These are phyloP conservation scores for Rhynchonycteris naso DNA, from an alignment of 2,797 vertebrate species.

Conservation along the genomic window DNA sequence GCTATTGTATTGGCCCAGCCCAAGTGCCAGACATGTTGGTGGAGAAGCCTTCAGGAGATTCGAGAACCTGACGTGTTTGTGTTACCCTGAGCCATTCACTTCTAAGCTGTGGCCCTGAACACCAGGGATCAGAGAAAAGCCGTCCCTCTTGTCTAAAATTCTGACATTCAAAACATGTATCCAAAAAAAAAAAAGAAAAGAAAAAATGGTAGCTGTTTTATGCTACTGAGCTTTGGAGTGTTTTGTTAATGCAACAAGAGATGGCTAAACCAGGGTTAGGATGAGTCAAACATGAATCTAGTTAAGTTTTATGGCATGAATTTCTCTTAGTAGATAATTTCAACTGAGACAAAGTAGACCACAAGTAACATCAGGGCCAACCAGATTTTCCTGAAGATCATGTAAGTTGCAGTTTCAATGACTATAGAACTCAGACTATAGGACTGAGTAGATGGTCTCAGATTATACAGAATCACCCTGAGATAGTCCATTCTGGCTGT, in stretches of 20 bases:
- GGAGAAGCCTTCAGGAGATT: neutral
- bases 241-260: neutral
- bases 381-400: neutral
- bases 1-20: neutral
- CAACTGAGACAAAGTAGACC: neutral
- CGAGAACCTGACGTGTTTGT: neutral
- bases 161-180: neutral
- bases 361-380: neutral
- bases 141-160: neutral
- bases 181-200: neutral
- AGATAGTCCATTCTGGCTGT: neutral
- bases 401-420: neutral
- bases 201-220: conserved; percentile 1
- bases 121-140: neutral
- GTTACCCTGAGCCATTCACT: neutral
- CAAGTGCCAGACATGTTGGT: neutral
- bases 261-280: neutral
- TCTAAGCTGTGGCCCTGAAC: neutral
- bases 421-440: neutral
- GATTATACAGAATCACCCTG: neutral
- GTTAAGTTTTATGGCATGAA: neutral
- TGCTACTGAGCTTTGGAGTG: neutral
- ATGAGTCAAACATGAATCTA: neutral
- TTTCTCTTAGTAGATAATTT: conserved; percentile 13
- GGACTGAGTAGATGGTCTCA: neutral